Evolutionary conservation across 2,113 vertebrate genomes (phyloP).

Genomic region (Delphinapterus leucas): DNA sequence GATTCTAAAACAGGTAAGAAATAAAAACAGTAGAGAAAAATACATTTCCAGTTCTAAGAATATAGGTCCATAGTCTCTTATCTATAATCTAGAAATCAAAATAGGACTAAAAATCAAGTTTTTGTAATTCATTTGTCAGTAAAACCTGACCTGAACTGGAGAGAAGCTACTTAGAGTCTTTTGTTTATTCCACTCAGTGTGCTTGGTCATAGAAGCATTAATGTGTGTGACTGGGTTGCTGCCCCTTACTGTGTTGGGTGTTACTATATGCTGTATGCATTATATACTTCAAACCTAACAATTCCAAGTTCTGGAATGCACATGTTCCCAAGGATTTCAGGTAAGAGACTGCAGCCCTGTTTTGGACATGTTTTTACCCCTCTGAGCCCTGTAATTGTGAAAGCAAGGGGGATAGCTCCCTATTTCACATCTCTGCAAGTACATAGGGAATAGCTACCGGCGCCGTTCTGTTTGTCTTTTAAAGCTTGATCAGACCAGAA

Average conservation of each 20-base stretch:
- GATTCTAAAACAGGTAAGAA: conserved; percentile 44
- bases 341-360: neutral
- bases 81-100: conserved; percentile 50
- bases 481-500: conserved; percentile 12
- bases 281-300: neutral
- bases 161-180: conserved; percentile 19
- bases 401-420: neutral
- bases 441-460: neutral
- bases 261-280: neutral
- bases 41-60: neutral
- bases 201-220: neutral
- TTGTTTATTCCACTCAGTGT: neutral
- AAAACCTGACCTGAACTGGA: conserved; percentile 20
- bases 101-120: neutral
- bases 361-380: neutral
- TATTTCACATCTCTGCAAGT: neutral
- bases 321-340: conserved; percentile 1
- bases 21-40: conserved; percentile 15
- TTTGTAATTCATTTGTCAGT: neutral
- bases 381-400: neutral
- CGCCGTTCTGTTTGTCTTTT: neutral
- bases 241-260: neutral
- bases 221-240: neutral
- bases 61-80: conserved; percentile 15
- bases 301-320: neutral